Conservation (phyloP, 2,113 vertebrate species). For the Aramus guarauna region DNA sequence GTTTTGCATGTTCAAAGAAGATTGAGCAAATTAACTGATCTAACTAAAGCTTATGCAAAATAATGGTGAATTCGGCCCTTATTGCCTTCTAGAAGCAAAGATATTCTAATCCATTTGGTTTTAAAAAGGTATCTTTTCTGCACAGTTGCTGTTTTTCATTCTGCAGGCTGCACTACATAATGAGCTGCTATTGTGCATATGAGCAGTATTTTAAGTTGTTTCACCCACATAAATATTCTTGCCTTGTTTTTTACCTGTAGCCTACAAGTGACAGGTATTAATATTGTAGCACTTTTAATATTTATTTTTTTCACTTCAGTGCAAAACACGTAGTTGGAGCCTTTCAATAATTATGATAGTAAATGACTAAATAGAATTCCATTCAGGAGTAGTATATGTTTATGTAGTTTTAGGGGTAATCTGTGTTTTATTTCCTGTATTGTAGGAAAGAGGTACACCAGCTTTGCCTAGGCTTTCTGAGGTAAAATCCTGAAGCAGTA, state of each 20-base stretch:
- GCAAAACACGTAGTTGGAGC: neutral
- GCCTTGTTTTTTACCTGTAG: neutral
- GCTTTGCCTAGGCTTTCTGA: neutral
- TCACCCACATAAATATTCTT: neutral
- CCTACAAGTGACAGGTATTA: neutral
- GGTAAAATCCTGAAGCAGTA: neutral
- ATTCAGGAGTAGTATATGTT: neutral
- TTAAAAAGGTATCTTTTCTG: neutral
- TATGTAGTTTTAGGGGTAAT: neutral
- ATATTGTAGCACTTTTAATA: neutral
- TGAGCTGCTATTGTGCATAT: neutral
- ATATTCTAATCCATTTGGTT: neutral
- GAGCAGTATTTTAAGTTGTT: neutral
- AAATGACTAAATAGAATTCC: neutral
- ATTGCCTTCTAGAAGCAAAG: neutral
- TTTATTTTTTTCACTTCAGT: neutral
- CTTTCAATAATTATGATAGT: neutral
- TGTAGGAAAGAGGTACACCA: neutral
- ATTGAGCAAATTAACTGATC: neutral
- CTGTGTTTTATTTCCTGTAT: neutral
- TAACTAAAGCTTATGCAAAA: neutral
- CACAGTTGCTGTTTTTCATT: neutral
- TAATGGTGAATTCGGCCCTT: neutral
- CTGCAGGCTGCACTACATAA: neutral
- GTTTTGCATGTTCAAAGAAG: neutral